These are phyloP conservation scores for Dendrolimus pini DNA, from an alignment of 2,888 invertebrate genomes.

Conservation along the genomic window DNA sequence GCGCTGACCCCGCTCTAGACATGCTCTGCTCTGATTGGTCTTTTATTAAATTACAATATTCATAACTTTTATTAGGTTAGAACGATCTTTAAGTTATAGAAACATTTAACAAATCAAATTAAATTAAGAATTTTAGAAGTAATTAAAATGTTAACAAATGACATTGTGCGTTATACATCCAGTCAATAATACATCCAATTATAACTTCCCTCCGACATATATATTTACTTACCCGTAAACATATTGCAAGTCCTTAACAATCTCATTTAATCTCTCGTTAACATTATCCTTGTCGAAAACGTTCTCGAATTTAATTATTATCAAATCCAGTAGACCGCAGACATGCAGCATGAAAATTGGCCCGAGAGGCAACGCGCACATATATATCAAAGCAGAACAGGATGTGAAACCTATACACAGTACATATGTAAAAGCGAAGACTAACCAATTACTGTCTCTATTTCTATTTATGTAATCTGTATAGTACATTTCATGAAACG, in stretches of 20 bases:
- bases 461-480: not conserved
- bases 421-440: not conserved
- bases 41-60: too few species aligned
- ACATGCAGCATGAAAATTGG: slow-evolving; percentile 3
- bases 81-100: too few species aligned
- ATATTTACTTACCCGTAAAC: not conserved
- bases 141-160: too few species aligned
- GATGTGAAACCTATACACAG: not conserved
- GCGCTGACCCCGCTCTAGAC: too few species aligned
- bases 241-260: slow-evolving; percentile 1
- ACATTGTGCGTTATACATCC: too few species aligned
- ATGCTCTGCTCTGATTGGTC: too few species aligned
- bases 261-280: not conserved
- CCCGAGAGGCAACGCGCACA: not conserved
- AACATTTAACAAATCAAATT: too few species aligned
- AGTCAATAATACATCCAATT: too few species aligned
- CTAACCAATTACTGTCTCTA: not conserved
- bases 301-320: not conserved
- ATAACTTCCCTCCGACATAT: too few species aligned
- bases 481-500: not conserved
- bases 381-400: not conserved
- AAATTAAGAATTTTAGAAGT: too few species aligned
- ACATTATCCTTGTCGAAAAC: not conserved
- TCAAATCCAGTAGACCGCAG: not conserved
- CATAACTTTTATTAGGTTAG: too few species aligned